Evolutionary conservation across 2,888 invertebrate genomes (phyloP).

Genomic region (Lochmaea capreae): DNA sequence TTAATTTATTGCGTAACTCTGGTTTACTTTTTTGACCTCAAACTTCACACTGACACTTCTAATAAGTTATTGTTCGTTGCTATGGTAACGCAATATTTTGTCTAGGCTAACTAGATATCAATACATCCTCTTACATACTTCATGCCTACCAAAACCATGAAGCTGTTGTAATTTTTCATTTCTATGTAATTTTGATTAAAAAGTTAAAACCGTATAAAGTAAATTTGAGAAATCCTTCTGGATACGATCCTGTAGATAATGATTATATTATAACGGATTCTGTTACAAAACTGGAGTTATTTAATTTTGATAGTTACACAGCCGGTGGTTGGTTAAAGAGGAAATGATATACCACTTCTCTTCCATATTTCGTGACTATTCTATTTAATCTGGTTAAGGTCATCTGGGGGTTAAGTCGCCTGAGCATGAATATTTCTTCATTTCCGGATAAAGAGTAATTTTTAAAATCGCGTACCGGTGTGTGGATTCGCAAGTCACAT

Average conservation of each 20-base stretch:
- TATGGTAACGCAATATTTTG: too few species aligned
- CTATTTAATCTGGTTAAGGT: constrained; percentile 41
- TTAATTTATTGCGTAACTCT: too few species aligned
- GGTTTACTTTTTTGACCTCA: too few species aligned
- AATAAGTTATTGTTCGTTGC: too few species aligned
- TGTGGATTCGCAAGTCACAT: neutral
- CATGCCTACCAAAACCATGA: too few species aligned
- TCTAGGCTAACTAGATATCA: too few species aligned
- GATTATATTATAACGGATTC: constrained; percentile 31
- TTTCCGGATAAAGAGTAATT: constrained; percentile 38
- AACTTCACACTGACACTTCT: too few species aligned
- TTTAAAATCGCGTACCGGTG: constrained; percentile 15
- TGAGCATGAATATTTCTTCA: constrained; percentile 38
- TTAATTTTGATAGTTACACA: constrained; percentile 40
- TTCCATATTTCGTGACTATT: constrained; percentile 40
- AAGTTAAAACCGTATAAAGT: neutral
- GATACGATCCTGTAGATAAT: constrained; percentile 1
- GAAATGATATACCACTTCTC: constrained; percentile 38
- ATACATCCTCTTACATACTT: too few species aligned
- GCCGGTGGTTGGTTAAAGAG: constrained; percentile 27
- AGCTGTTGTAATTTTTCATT: too few species aligned
- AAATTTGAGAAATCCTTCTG: neutral
- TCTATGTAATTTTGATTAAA: too few species aligned
- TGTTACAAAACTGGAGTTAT: constrained; percentile 36
- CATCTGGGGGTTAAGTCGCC: constrained; percentile 40